Percentiles rank a stretch among this genome's conserved stretches.
Conservation (phyloP, 2,113 vertebrate species). For the Cephalophus harveyi region DNA sequence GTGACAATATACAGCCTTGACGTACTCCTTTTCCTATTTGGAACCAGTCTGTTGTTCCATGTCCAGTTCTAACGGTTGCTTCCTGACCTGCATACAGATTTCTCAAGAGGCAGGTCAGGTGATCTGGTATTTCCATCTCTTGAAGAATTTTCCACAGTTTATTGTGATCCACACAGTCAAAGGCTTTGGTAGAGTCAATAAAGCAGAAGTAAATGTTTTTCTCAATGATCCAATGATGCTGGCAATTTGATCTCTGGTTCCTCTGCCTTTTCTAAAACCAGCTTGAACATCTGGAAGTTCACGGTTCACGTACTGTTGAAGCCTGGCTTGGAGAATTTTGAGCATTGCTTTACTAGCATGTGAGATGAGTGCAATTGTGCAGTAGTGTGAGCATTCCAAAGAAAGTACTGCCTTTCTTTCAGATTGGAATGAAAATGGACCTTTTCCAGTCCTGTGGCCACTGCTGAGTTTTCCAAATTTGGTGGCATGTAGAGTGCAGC, state of each 20-base stretch:
- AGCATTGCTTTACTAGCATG: background rate
- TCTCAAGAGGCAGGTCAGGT: background rate
- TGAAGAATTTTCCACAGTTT: background rate
- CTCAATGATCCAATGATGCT: background rate
- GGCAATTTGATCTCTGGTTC: background rate
- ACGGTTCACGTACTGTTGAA: accelerated
- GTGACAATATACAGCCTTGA: background rate
- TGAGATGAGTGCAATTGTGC: background rate
- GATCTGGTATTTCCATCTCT: background rate
- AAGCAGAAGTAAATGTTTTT: background rate
- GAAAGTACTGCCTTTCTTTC: background rate
- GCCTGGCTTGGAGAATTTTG: background rate
- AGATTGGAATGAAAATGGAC: background rate
- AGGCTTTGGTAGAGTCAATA: background rate
- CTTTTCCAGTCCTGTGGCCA: background rate
- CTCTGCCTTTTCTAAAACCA: background rate
- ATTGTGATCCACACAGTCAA: background rate
- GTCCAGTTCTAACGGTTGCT: background rate
- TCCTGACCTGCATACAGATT: background rate
- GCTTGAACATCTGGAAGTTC: background rate
- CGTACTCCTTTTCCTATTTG: background rate
- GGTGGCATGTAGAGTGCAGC: background rate
- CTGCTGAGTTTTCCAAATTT: background rate
- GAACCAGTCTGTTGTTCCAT: background rate
- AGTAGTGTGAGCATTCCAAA: background rate